These are phyloP conservation scores for Trinorchestia longiramus DNA, from an alignment of 1,140 invertebrate species.

Conservation along the genomic window DNA sequence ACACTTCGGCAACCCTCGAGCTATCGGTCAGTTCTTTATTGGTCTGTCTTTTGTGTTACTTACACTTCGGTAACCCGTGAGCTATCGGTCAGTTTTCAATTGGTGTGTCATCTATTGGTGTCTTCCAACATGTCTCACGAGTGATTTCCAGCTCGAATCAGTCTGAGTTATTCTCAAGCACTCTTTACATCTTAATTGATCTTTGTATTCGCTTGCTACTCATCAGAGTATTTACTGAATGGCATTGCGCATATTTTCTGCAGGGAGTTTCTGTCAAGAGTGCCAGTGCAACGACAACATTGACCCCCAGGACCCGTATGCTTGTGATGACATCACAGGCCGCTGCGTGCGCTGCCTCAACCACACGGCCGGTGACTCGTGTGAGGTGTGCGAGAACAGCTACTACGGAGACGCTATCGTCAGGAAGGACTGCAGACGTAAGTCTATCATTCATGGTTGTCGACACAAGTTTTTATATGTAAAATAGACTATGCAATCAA, in stretches of 20 bases:
- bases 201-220: neutral
- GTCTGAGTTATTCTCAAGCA: neutral
- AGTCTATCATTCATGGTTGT: constrained; percentile 65
- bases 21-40: too few species aligned
- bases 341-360: constrained; percentile 90
- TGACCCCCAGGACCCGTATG: constrained; percentile 80
- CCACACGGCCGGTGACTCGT: constrained; percentile 89
- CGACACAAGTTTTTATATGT: neutral
- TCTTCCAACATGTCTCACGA: too few species aligned
- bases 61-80: too few species aligned
- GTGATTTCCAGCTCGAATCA: too few species aligned
- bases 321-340: constrained; percentile 91
- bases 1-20: too few species aligned
- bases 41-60: too few species aligned
- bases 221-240: neutral
- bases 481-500: neutral
- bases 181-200: neutral
- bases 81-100: too few species aligned
- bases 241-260: neutral
- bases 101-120: too few species aligned
- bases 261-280: constrained; percentile 84
- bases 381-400: constrained; percentile 88
- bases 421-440: constrained; percentile 89
- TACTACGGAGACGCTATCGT: constrained; percentile 92
- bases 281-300: constrained; percentile 96